Percentiles rank a stretch among this genome's conserved stretches.
phyloP scores from a whole-genome alignment of 2,113 vertebrate genomes.

The Loxodonta africana region DNA sequence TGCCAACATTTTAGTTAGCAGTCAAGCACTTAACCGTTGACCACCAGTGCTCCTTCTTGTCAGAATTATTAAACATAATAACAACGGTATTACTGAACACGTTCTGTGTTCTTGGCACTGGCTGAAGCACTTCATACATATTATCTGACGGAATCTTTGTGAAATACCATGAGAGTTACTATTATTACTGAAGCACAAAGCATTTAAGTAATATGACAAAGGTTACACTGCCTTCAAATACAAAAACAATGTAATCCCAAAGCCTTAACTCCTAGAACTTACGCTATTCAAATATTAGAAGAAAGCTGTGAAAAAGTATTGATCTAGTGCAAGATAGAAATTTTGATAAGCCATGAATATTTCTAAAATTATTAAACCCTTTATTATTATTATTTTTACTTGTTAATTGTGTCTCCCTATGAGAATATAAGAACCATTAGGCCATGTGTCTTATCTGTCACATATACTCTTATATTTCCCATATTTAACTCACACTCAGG shows the following conservation, averaged over 20 bases:
- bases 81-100: not conserved
- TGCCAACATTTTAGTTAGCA: too few species aligned
- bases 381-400: not conserved
- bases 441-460: rapidly evolving
- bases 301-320: not conserved
- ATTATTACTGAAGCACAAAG: not conserved
- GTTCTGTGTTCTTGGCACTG: not conserved
- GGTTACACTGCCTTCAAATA: not conserved
- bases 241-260: not conserved
- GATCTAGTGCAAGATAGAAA: not conserved
- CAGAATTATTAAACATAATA: too few species aligned
- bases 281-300: not conserved
- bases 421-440: not conserved
- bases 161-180: not conserved
- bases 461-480: rapidly evolving
- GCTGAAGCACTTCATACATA: not conserved
- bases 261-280: not conserved
- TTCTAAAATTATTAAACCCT: not conserved
- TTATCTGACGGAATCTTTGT: not conserved
- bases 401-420: not conserved
- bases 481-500: not conserved
- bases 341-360: not conserved
- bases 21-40: too few species aligned
- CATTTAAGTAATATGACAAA: not conserved
- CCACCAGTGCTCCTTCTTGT: too few species aligned